phyloP scores from a whole-genome alignment of 23 tunicate genomes.

The Styela clava region DNA sequence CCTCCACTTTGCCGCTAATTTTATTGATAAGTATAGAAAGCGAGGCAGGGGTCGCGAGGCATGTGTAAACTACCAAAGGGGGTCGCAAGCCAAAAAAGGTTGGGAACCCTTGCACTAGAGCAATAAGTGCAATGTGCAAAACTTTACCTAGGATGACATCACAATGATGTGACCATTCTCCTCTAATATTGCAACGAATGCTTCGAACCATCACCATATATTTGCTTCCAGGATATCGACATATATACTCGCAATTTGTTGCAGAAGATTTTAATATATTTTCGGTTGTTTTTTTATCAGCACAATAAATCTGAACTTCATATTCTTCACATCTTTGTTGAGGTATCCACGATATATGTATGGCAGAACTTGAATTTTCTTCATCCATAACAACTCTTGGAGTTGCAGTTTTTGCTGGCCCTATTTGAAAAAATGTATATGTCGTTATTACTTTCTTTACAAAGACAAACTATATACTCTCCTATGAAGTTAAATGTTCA shows the following conservation, averaged over 20 bases:
- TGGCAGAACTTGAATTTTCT: background rate
- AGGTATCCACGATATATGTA: background rate
- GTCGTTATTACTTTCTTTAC: no score
- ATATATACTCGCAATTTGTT: background rate
- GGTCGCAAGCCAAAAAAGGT: no score
- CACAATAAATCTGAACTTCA: background rate
- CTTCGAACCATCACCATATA: background rate
- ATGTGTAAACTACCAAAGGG: no score
- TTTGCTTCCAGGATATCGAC: background rate
- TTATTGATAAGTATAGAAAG: no score
- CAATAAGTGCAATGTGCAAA: no score
- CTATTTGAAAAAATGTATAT: no score
- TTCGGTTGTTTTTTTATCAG: background rate
- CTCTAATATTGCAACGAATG: background rate
- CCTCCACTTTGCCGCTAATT: no score
- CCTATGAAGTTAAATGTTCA: no score
- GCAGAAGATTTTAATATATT: background rate
- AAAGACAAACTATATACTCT: no score
- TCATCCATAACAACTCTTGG: background rate
- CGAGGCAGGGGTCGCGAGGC: no score
- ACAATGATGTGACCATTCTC: background rate
- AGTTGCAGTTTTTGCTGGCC: background rate
- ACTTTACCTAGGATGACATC: background rate
- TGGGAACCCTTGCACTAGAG: no score
- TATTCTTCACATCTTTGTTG: background rate